Evolutionary conservation across 2,888 invertebrate species (phyloP).

Genomic region (Branchinecta sandiegonensis): DNA sequence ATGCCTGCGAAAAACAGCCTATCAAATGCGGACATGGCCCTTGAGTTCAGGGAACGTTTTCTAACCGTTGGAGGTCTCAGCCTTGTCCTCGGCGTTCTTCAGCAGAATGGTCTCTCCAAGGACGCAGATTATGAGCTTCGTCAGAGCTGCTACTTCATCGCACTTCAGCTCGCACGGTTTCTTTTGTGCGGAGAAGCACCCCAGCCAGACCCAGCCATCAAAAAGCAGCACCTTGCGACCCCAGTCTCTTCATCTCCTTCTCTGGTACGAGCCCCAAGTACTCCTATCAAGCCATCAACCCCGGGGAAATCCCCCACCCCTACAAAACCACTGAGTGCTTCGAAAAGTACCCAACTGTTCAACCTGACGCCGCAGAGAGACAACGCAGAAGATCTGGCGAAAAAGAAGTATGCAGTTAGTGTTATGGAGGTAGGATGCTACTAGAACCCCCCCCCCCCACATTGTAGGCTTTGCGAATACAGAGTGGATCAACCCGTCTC

Average conservation of each 20-base stretch:
- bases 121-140: conserved; percentile 37
- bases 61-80: conserved; percentile 36
- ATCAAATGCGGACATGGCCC: conserved; percentile 17
- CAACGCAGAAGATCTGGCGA: neutral
- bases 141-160: conserved; percentile 37
- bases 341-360: neutral
- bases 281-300: neutral
- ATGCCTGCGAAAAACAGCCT: conserved; percentile 19
- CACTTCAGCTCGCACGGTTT: conserved; percentile 34
- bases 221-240: neutral
- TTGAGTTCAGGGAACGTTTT: conserved; percentile 36
- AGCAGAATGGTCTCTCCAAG: conserved; percentile 35
- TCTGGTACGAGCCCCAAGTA: neutral
- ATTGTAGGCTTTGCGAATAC: no score
- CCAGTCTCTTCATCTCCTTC: neutral
- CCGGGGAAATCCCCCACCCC: conserved; percentile 10
- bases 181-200: neutral
- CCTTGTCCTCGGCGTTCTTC: conserved; percentile 35
- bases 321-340: neutral
- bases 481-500: no score
- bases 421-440: neutral
- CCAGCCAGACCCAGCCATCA: neutral
- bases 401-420: conserved; percentile 14
- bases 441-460: no score
- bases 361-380: neutral